These are phyloP conservation scores for Spongia lamella DNA, from an alignment of 37 sponge, comb jelly and placozoan genomes.

Conservation along the genomic window DNA sequence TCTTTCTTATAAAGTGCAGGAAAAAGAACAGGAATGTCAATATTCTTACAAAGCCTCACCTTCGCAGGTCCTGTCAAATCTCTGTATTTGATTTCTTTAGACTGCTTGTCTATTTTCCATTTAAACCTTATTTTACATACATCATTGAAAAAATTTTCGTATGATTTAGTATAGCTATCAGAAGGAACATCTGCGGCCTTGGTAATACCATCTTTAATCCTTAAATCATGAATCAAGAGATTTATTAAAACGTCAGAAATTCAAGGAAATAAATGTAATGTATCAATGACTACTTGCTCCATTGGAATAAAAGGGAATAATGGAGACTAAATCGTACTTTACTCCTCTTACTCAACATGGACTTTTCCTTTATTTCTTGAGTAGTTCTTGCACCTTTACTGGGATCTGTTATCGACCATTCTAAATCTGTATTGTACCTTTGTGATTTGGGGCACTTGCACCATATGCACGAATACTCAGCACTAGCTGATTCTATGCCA, in stretches of 20 bases:
- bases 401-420: constrained; percentile 6
- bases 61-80: constrained; percentile 34
- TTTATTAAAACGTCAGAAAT: constrained; percentile 13
- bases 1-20: neutral
- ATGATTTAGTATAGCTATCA: too few species aligned
- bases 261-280: constrained; percentile 20
- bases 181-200: too few species aligned
- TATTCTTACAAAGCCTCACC: neutral
- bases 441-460: constrained; percentile 6
- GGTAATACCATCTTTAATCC: constrained; percentile 7
- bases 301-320: constrained; percentile 11
- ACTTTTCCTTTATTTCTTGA: neutral
- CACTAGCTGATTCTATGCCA: constrained; percentile 16
- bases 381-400: constrained; percentile 16
- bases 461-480: constrained; percentile 11
- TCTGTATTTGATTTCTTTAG: constrained; percentile 5
- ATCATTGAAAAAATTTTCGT: constrained; percentile 30
- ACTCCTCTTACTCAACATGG: neutral
- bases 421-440: neutral
- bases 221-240: constrained; percentile 4
- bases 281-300: constrained; percentile 17
- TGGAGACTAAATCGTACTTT: neutral
- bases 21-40: constrained; percentile 8
- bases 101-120: constrained; percentile 1
- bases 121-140: constrained; percentile 7